Conservation (phyloP, 2,113 vertebrate species). For the Triplophysa siluroides region DNA sequence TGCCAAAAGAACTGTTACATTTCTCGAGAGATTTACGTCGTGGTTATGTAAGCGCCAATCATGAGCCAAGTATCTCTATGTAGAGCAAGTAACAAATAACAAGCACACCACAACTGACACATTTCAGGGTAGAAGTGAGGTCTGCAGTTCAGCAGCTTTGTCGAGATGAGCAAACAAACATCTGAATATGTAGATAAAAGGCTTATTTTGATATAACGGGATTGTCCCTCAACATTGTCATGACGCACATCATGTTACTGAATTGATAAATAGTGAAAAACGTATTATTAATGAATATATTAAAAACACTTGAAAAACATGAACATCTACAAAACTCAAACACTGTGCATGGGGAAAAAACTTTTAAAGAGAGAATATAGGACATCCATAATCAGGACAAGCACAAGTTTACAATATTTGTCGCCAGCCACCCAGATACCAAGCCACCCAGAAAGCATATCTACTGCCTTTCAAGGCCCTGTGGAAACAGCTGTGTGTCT, state of each 20-base stretch:
- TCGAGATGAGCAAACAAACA: not conserved
- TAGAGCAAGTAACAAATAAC: constrained; percentile 8
- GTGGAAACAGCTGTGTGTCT: not conserved
- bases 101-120: not conserved
- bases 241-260: not conserved
- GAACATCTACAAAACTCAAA: not conserved
- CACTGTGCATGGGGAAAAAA: not conserved
- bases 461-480: not conserved
- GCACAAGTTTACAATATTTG: not conserved
- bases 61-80: not conserved
- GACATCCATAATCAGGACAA: constrained; percentile 29
- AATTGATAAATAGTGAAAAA: not conserved
- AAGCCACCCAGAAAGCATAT: constrained; percentile 7
- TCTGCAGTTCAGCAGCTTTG: not conserved
- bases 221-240: not conserved
- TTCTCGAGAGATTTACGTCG: not conserved
- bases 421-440: constrained; percentile 13
- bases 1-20: constrained; percentile 2
- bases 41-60: not conserved
- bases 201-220: no score
- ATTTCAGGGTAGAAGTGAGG: not conserved
- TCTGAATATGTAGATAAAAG: not conserved
- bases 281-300: no score
- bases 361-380: not conserved
- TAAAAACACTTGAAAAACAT: not conserved